Percentiles rank a stretch among this genome's conserved stretches.
Conservation (phyloP, 2,888 invertebrate genomes). For the Aquatica leii region DNA sequence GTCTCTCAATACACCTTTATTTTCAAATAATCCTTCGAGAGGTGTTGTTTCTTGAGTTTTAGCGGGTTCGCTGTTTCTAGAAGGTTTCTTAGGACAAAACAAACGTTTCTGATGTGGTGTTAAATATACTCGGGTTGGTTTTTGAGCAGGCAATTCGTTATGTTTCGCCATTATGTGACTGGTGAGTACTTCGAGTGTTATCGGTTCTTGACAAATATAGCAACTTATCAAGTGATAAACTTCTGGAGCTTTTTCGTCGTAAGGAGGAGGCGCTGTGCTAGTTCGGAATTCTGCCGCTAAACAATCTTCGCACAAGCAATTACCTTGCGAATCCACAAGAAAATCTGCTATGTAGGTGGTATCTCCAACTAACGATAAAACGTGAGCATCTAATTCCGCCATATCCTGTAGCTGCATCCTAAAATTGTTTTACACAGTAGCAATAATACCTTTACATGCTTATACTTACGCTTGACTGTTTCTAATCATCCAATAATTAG, state of each 20-base stretch:
- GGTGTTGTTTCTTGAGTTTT: slow-evolving; percentile 22
- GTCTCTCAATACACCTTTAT: slow-evolving; percentile 26
- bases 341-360: slow-evolving; percentile 50
- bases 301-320: slow-evolving; percentile 57
- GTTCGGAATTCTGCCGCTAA: slow-evolving; percentile 52
- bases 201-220: slow-evolving; percentile 41
- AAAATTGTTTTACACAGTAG: slow-evolving; percentile 10
- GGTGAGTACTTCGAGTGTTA: slow-evolving; percentile 36
- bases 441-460: too few species aligned
- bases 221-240: slow-evolving; percentile 37
- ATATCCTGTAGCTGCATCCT: slow-evolving; percentile 51
- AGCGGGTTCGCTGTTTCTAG: slow-evolving; percentile 15
- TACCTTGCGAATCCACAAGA: slow-evolving; percentile 52
- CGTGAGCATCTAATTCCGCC: slow-evolving; percentile 51
- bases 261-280: slow-evolving; percentile 22
- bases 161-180: slow-evolving; percentile 40
- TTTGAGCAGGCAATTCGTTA: slow-evolving; percentile 28
- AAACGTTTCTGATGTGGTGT: slow-evolving; percentile 29
- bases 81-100: slow-evolving; percentile 22
- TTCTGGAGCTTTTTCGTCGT: slow-evolving; percentile 30
- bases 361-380: slow-evolving; percentile 52
- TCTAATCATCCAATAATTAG: slow-evolving; percentile 56
- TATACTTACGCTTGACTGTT: slow-evolving; percentile 52
- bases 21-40: slow-evolving; percentile 31
- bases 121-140: slow-evolving; percentile 25